Evolutionary conservation across 1,140 invertebrate genomes (phyloP).

Genomic region (Contarinia nasturtii): DNA sequence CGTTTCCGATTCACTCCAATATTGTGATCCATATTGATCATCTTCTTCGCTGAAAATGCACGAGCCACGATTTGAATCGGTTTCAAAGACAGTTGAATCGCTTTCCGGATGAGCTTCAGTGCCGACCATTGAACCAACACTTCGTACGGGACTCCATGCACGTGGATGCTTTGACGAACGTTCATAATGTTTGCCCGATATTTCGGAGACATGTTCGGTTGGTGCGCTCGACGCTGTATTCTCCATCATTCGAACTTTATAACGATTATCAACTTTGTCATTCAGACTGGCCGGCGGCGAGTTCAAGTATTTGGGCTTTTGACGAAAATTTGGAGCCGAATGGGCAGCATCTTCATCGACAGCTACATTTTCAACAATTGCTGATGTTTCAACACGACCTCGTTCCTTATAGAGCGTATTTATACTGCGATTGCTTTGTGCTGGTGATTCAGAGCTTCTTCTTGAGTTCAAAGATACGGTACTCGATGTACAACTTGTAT

Average conservation of each 20-base stretch:
- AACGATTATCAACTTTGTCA: slow-evolving; percentile 14
- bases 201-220: slow-evolving; percentile 13
- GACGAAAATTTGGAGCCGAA: slow-evolving; percentile 14
- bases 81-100: slow-evolving; percentile 57
- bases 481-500: slow-evolving; percentile 53
- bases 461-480: slow-evolving; percentile 29
- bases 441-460: slow-evolving; percentile 24
- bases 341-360: slow-evolving; percentile 33
- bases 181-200: slow-evolving; percentile 25
- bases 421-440: slow-evolving; percentile 22
- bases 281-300: slow-evolving; percentile 20
- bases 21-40: slow-evolving; percentile 33
- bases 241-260: slow-evolving; percentile 9
- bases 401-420: slow-evolving; percentile 22
- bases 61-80: slow-evolving; percentile 41
- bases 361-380: slow-evolving; percentile 20
- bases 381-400: slow-evolving; percentile 17
- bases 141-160: slow-evolving; percentile 65
- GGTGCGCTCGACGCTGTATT: slow-evolving; percentile 20
- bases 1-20: slow-evolving; percentile 56
- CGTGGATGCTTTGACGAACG: slow-evolving; percentile 41
- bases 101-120: slow-evolving; percentile 63
- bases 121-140: slow-evolving; percentile 57
- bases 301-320: slow-evolving; percentile 8
- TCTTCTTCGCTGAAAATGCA: slow-evolving; percentile 60